These are phyloP conservation scores for Cryptus armator DNA, from an alignment of 2,888 invertebrate species.

Conservation along the genomic window DNA sequence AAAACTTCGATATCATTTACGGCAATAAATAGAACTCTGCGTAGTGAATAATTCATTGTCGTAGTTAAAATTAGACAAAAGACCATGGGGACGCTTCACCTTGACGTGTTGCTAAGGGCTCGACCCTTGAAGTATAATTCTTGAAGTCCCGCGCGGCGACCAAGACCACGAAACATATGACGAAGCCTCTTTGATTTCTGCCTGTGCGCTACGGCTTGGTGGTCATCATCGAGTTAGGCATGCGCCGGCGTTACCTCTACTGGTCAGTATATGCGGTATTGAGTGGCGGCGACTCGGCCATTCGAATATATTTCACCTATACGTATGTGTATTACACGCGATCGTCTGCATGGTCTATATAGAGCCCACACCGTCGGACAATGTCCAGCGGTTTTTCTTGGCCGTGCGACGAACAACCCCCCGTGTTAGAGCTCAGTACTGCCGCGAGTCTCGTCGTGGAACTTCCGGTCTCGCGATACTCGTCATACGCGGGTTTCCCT, in stretches of 20 bases:
- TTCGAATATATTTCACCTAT: constrained; percentile 77
- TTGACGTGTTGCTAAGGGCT: constrained; percentile 68
- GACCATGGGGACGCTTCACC: constrained; percentile 59
- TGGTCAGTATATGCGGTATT: constrained; percentile 82
- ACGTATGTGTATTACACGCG: constrained; percentile 47
- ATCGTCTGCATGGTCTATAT: constrained; percentile 73
- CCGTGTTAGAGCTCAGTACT: constrained; percentile 72
- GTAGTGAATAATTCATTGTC: background rate
- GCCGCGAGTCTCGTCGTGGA: constrained; percentile 70
- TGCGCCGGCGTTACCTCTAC: constrained; percentile 77
- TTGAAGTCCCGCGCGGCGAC: constrained; percentile 18
- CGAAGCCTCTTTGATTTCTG: constrained; percentile 49
- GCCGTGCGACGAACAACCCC: constrained; percentile 45
- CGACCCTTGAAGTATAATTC: constrained; percentile 48
- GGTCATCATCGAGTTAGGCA: constrained; percentile 72
- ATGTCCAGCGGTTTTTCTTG: constrained; percentile 77
- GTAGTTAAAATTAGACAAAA: constrained; percentile 34
- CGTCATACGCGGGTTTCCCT: background rate
- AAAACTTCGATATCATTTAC: background rate
- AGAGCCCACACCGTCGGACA: constrained; percentile 77
- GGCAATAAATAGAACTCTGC: constrained; percentile 10
- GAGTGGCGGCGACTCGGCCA: constrained; percentile 77
- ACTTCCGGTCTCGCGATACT: constrained; percentile 45
- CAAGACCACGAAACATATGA: constrained; percentile 37
- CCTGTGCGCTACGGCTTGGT: constrained; percentile 16